Base-by-base conservation (phyloP, 2,888 invertebrate species). In the Volucella zonaria region DNA sequence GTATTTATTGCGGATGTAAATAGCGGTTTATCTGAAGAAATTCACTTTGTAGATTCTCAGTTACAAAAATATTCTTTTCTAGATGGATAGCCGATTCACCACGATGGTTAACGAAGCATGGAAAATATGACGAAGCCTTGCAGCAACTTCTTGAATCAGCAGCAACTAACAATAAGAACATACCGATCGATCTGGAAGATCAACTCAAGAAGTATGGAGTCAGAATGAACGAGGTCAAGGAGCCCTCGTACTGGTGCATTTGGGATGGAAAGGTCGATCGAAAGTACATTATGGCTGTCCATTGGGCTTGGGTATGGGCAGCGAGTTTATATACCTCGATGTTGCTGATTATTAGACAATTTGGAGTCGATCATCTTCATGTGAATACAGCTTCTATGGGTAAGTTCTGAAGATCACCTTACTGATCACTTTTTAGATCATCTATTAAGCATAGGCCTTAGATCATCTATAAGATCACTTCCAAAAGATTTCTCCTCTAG, bases 61-160 rank as follows among this genome's bases (percentile, higher is more conserved):
- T 23, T 23, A 23, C 18, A 23, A 23, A 23, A 23, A 23, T 23
- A 23, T 49, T 23, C 12, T 23, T 31, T 66, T 56, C 0, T 62
- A 91, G 91, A 80, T 92, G 91, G 90, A 91, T 92, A 45, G 89
- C 92, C 0, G 92, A 92, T 78, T 90, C 92, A 1, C 92, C 92
- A 0, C 90, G 92, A 11, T 92, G 92, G 92, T 87, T 92, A 11
- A 86, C 92, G 3, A 89, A 88, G 1, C 89, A 90, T 18, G 89
- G 91, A 3, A 88, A 89, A 40, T 87, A 90, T 10, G 91, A 91
- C 64, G 87, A 88, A 23, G 91, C 92, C 0, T 85, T 92, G 12
- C 87, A 88, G 23, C 88, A 91, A 15, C 82, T 92, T 0, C 87
- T 92, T 10, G 89, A 91, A 82, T 92, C 91, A 0, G 91, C 91